These are phyloP conservation scores for Drosophila atripex DNA, from an alignment of 2,888 invertebrate genomes.

Conservation along the genomic window DNA sequence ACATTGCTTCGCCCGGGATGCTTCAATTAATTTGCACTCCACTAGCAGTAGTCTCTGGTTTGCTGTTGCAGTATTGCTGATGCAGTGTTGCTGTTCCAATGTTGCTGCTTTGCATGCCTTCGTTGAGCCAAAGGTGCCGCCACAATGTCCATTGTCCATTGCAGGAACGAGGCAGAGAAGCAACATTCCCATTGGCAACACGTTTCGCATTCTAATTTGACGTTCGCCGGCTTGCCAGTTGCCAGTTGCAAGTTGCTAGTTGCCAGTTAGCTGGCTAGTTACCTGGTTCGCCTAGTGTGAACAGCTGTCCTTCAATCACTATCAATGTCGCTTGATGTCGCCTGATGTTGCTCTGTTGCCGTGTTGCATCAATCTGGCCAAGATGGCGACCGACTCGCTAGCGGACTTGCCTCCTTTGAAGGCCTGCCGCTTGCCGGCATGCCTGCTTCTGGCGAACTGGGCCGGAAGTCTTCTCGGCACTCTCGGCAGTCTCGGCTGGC, in stretches of 20 bases:
- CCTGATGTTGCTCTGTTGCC: constrained; percentile 41
- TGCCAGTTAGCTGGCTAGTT: not conserved
- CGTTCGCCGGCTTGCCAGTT: constrained; percentile 51
- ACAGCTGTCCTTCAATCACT: constrained; percentile 81
- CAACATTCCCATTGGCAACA: constrained; percentile 71
- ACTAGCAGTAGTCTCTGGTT: constrained; percentile 48
- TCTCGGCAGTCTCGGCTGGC: constrained; percentile 38
- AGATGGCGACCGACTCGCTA: constrained; percentile 57
- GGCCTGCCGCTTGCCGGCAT: constrained; percentile 58
- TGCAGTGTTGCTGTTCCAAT: constrained; percentile 12
- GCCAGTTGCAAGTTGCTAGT: too few relatives aligned
- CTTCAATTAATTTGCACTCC: constrained; percentile 81
- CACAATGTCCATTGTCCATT: constrained; percentile 67
- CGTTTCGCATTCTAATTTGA: constrained; percentile 82
- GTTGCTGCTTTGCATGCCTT: constrained; percentile 71
- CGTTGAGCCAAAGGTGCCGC: constrained; percentile 75
- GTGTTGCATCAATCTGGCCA: constrained; percentile 68
- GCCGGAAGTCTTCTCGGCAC: constrained; percentile 67
- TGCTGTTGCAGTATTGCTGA: constrained; percentile 13
- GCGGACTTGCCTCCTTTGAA: constrained; percentile 44
- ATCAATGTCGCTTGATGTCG: constrained; percentile 63
- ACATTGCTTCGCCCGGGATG: constrained; percentile 68
- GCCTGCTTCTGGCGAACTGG: constrained; percentile 66
- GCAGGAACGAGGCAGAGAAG: constrained; percentile 21
- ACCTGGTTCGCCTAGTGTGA: constrained; percentile 69